A percentile compares a stretch with the other conserved stretches of the same genome.
Evolutionary conservation across 2,797 vertebrate genomes (phyloP).

Genomic region (Mus spretus): DNA sequence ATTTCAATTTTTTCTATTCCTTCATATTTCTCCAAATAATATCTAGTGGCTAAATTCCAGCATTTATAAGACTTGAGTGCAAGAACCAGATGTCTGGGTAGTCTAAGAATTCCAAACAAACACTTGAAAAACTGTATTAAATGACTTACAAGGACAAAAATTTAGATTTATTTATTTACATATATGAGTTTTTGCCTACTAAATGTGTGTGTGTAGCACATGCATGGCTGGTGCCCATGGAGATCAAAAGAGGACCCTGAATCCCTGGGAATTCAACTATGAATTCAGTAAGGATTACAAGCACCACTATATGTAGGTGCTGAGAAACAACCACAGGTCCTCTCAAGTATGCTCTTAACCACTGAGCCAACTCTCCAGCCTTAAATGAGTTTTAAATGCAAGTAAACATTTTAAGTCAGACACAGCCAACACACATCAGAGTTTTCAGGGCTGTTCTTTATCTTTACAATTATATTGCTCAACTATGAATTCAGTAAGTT

Average conservation of each 20-base stretch:
- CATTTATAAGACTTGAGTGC: slow-evolving; percentile 40
- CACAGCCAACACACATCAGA: slow-evolving; percentile 47
- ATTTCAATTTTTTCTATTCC: slow-evolving; percentile 43
- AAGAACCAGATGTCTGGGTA: slow-evolving; percentile 32
- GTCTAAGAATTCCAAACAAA: slow-evolving; percentile 47
- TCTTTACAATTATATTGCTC: slow-evolving; percentile 48
- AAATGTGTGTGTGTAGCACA: not conserved
- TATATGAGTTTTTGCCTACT: not conserved
- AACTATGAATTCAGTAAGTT: not conserved
- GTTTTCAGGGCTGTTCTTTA: slow-evolving; percentile 37
- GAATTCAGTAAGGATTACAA: not conserved
- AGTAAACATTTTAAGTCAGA: slow-evolving; percentile 29
- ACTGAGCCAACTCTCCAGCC: not conserved
- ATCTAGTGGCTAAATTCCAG: slow-evolving; percentile 20
- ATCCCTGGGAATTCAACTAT: not conserved
- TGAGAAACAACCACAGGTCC: not conserved
- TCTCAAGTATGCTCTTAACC: not conserved
- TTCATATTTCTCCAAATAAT: slow-evolving; percentile 37
- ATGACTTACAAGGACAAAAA: not conserved
- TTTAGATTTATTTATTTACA: not conserved
- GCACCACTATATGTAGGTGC: not conserved
- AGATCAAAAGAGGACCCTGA: not conserved
- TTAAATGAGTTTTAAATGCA: slow-evolving; percentile 46
- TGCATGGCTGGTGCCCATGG: not conserved
- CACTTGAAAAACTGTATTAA: slow-evolving; percentile 46